Evolutionary conservation across 1,140 invertebrate species (phyloP).

Genomic region (silkworm (Bombyx mori)): DNA sequence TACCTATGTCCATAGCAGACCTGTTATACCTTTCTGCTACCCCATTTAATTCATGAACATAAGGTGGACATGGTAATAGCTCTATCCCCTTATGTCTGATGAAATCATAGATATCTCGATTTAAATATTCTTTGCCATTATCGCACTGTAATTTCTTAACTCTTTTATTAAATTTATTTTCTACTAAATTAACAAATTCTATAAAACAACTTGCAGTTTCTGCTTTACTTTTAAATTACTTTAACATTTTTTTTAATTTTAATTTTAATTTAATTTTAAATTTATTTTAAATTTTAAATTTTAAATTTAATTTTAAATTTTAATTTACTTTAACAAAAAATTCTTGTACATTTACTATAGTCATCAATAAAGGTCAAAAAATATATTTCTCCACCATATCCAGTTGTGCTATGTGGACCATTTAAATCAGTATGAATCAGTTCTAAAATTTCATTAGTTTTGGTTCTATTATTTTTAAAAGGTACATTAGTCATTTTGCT

Average conservation of each 20-base stretch:
- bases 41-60: constrained; percentile 49
- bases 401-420: constrained; percentile 37
- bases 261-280: no score
- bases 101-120: constrained; percentile 43
- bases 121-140: constrained; percentile 47
- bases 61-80: constrained; percentile 41
- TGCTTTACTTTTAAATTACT: constrained; percentile 37
- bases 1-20: constrained; percentile 29
- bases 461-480: constrained; percentile 50
- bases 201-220: constrained; percentile 31
- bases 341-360: constrained; percentile 38
- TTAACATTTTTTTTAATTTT: no score
- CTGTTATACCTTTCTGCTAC: constrained; percentile 46
- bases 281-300: no score
- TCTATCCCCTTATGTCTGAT: constrained; percentile 32
- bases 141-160: constrained; percentile 42
- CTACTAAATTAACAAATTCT: constrained; percentile 35
- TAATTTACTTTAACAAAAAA: no score
- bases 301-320: no score
- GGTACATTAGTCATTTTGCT: constrained; percentile 37
- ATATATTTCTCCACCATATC: constrained; percentile 33
- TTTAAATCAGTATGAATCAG: constrained; percentile 47
- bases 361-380: constrained; percentile 40
- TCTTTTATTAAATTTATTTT: constrained; percentile 39
- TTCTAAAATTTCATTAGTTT: constrained; percentile 35